A percentile compares a stretch with the other conserved stretches of the same genome.
These are phyloP conservation scores for Drosophila neoperkinsi DNA, from an alignment of 2,888 invertebrate genomes.

Conservation along the genomic window DNA sequence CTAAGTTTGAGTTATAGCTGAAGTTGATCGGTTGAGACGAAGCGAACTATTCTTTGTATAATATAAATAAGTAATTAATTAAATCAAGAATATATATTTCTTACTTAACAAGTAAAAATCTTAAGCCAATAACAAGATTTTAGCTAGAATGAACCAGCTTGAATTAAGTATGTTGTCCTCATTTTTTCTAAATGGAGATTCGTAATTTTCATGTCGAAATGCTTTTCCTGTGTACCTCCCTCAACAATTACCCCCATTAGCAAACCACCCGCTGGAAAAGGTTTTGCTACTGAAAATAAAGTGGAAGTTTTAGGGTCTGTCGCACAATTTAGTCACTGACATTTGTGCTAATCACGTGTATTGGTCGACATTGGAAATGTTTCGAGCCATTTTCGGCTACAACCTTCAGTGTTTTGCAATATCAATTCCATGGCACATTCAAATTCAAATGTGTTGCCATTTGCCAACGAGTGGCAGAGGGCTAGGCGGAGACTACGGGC, in stretches of 20 bases:
- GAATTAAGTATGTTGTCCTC: background rate
- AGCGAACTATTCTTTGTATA: background rate
- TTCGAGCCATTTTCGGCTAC: constrained; percentile 3
- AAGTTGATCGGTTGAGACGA: background rate
- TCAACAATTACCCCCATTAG: background rate
- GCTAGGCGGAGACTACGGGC: background rate
- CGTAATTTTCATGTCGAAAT: background rate
- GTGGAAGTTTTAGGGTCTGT: constrained; percentile 13
- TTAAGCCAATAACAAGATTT: background rate
- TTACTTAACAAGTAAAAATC: background rate
- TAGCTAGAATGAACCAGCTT: background rate
- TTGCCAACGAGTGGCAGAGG: constrained; percentile 11
- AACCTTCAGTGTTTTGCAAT: constrained; percentile 44
- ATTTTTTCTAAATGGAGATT: background rate
- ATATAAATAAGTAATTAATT: background rate
- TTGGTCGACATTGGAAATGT: constrained; percentile 29
- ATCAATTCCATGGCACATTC: constrained; percentile 60
- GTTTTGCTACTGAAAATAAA: constrained; percentile 17
- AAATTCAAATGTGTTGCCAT: constrained; percentile 62
- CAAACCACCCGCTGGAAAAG: constrained; percentile 2
- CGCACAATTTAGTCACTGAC: constrained; percentile 37
- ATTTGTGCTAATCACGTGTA: constrained; percentile 59
- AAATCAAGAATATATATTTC: background rate
- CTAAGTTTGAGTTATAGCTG: background rate
- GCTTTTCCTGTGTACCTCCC: background rate